phyloP scores from a whole-genome alignment of 2,888 invertebrate genomes.

The Orthosia gothica region DNA sequence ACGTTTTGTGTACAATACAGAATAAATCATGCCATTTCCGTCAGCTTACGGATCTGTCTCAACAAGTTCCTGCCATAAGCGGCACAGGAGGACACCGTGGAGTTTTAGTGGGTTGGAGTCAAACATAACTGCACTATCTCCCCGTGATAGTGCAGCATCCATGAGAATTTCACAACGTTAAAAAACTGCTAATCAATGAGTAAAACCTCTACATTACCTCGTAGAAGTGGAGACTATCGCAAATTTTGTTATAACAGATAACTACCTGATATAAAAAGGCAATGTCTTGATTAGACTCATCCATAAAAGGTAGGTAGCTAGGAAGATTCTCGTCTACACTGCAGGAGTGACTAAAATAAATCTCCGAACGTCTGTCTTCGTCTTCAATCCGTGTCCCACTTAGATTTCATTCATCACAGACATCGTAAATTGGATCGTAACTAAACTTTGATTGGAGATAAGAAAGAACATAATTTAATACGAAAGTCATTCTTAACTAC shows the following conservation, averaged over 20 bases:
- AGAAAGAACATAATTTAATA: not conserved
- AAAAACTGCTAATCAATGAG: too few relatives aligned
- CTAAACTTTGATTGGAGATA: slow-evolving; percentile 45
- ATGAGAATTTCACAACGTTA: too few relatives aligned
- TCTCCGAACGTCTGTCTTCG: slow-evolving; percentile 35
- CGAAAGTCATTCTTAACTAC: slow-evolving; percentile 14
- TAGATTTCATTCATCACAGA: slow-evolving; percentile 25
- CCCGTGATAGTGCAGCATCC: too few relatives aligned
- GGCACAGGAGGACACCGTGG: too few relatives aligned
- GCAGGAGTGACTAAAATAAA: slow-evolving; percentile 45
- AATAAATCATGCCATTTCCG: too few relatives aligned
- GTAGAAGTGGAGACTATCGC: not conserved
- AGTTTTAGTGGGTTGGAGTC: too few relatives aligned
- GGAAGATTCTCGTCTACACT: slow-evolving; percentile 13
- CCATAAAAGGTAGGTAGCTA: slow-evolving; percentile 14
- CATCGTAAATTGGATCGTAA: slow-evolving; percentile 52
- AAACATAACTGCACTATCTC: too few relatives aligned
- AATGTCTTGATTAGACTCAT: slow-evolving; percentile 9
- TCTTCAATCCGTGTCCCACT: slow-evolving; percentile 17
- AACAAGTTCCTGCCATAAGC: too few relatives aligned
- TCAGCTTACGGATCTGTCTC: too few relatives aligned
- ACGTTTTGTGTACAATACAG: too few relatives aligned
- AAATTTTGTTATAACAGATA: not conserved
- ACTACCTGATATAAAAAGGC: slow-evolving; percentile 3
- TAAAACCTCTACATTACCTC: not conserved